Base-by-base conservation (phyloP, 2,113 vertebrate genomes). In the Paratilapia polleni region DNA sequence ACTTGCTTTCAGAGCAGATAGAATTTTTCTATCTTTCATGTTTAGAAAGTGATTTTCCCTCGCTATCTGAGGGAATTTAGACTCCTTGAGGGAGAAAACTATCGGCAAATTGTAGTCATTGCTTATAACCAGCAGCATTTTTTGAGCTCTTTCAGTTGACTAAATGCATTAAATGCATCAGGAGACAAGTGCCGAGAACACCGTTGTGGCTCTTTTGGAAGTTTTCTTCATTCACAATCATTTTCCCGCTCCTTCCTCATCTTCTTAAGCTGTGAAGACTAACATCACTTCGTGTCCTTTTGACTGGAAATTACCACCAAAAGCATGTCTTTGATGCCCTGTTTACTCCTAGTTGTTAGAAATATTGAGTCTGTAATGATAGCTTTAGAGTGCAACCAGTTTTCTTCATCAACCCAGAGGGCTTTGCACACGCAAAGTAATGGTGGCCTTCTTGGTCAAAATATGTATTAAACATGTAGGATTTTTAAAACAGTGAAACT, bases 21-120 rank as follows among this genome's bases (percentile, higher is more conserved):
- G n/a, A n/a, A n/a, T n/a, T n/a, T 47, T 47, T 13, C 43, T 13
- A 47, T 15, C 13, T 47, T 47, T 43, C 41, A 43, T 12, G 0
- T 43, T 14, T 66, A 14, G 43, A n/a, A 36, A 24, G 63, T 13
- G 10, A 66, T 66, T 66, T 34, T 68, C 38, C 17, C 8, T 47
- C 1, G 14, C 38, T 14, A 10, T 6, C 38, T 66, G 22, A 43
- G 63, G 38, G 63, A 43, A 41, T 43, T 10, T 47, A 22, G n/a
- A 0, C n/a, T 66, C 63, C 13, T 66, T 10, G n/a, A 43, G n/a
- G 13, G 63, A 24, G 63, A 2, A 66, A 43, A 66, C 8, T 43
- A 12, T 8, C 9, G n/a, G 36, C 0, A 0, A 36, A 43, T 24
- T 22, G 13, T 17, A 66, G 63, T 13, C 3, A 0, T 22, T 36